These are phyloP conservation scores for Caenorhabditis sp. DNA, from an alignment of 2,888 invertebrate species.

Conservation along the genomic window DNA sequence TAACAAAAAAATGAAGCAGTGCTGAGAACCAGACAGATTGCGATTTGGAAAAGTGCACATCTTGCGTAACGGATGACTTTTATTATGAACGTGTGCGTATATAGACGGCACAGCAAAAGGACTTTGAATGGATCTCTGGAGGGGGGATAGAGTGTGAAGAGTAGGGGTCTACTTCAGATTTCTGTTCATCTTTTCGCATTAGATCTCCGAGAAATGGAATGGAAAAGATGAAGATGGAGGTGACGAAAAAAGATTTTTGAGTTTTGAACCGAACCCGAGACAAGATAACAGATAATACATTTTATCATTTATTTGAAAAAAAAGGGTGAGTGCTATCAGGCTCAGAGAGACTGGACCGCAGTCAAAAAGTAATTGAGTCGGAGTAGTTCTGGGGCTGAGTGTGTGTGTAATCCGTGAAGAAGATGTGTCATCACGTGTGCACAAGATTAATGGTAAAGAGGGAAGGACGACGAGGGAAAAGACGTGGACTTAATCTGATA, in stretches of 20 bases:
- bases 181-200: slow-evolving; percentile 10
- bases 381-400: slow-evolving; percentile 16
- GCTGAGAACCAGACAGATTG: too few relatives aligned
- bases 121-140: not conserved
- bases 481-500: slow-evolving; percentile 35
- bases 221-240: not conserved
- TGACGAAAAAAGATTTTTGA: too few relatives aligned
- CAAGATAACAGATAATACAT: too few relatives aligned
- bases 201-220: not conserved
- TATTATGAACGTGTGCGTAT: not conserved
- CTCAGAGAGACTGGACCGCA: too few relatives aligned
- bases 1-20: too few relatives aligned
- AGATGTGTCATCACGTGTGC: slow-evolving; percentile 32
- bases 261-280: too few relatives aligned
- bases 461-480: not conserved
- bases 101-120: not conserved
- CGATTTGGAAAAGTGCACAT: too few relatives aligned
- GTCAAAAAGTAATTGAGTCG: slow-evolving; percentile 4
- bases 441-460: slow-evolving; percentile 31
- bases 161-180: slow-evolving; percentile 35
- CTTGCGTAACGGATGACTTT: too few relatives aligned
- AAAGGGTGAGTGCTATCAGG: too few relatives aligned
- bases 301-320: too few relatives aligned
- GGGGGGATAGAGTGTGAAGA: slow-evolving; percentile 14
- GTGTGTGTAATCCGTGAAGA: slow-evolving; percentile 20